These are phyloP conservation scores for Pagetopsis macropterus DNA, from an alignment of 2,797 vertebrate genomes.

Conservation along the genomic window DNA sequence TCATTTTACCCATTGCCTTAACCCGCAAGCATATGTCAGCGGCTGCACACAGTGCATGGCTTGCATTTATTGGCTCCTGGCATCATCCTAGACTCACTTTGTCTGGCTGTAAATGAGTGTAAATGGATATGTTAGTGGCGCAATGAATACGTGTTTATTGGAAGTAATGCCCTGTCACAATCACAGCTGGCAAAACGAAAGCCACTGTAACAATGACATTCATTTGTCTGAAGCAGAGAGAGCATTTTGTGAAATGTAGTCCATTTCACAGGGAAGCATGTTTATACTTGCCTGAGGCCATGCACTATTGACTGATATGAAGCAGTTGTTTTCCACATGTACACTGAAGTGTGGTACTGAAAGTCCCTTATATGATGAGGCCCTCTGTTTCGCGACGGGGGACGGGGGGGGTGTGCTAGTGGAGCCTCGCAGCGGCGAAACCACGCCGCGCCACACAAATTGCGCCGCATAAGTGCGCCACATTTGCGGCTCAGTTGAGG, in stretches of 20 bases:
- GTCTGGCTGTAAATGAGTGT: conserved; percentile 70
- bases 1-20: conserved; percentile 76
- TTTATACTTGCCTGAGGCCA: conserved; percentile 50
- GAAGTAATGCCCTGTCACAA: conserved; percentile 75
- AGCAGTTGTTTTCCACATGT: conserved; percentile 40
- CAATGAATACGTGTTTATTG: conserved; percentile 75
- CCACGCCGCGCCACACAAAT: too few relatives aligned
- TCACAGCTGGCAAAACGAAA: conserved; percentile 69
- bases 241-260: conserved; percentile 51
- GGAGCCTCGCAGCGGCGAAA: too few relatives aligned
- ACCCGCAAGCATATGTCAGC: conserved; percentile 66
- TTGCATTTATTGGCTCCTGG: conserved; percentile 67
- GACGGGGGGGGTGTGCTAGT: too few relatives aligned
- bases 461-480: too few relatives aligned
- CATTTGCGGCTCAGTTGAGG: too few relatives aligned
- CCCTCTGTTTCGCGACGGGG: too few relatives aligned
- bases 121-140: conserved; percentile 74
- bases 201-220: conserved; percentile 54
- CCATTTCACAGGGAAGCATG: conserved; percentile 40
- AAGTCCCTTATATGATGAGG: too few relatives aligned
- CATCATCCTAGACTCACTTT: conserved; percentile 67
- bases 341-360: conserved; percentile 16
- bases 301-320: conserved; percentile 40
- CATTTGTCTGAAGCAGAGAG: conserved; percentile 57
- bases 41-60: conserved; percentile 61